phyloP scores from a whole-genome alignment of 2,113 vertebrate species.

The Candoia aspera region DNA sequence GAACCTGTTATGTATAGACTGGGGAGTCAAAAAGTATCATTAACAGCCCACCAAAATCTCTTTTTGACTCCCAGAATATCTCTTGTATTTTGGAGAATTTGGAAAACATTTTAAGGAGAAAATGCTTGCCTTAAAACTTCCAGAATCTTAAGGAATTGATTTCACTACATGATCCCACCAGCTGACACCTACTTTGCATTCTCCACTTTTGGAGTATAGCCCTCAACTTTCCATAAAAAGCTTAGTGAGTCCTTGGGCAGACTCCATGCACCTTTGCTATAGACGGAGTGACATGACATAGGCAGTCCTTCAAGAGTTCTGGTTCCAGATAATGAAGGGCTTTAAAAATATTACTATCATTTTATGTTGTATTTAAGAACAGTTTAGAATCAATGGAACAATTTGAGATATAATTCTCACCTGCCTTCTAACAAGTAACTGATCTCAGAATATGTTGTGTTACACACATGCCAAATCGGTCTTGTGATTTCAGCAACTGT shows the following conservation, averaged over 20 bases:
- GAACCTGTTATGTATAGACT: neutral
- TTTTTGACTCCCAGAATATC: neutral
- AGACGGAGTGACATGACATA: no score
- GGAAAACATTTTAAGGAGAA: neutral
- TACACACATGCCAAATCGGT: neutral
- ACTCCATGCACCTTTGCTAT: no score
- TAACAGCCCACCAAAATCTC: neutral
- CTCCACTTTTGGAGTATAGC: neutral
- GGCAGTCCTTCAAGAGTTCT: no score
- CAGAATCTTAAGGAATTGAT: neutral
- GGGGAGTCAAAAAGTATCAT: neutral
- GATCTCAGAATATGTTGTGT: neutral
- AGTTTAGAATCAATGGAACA: neutral
- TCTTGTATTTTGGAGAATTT: neutral
- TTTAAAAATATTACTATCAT: no score
- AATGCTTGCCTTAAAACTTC: neutral
- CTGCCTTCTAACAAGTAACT: neutral
- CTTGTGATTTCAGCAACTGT: neutral
- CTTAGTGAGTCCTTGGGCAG: no score
- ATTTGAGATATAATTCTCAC: neutral
- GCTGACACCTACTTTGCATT: neutral
- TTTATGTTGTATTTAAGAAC: no score
- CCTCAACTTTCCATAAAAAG: neutral
- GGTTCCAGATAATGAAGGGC: no score
- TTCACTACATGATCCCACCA: neutral